phyloP scores from a whole-genome alignment of 2,113 vertebrate species.

The Aptenodytes forsteri region DNA sequence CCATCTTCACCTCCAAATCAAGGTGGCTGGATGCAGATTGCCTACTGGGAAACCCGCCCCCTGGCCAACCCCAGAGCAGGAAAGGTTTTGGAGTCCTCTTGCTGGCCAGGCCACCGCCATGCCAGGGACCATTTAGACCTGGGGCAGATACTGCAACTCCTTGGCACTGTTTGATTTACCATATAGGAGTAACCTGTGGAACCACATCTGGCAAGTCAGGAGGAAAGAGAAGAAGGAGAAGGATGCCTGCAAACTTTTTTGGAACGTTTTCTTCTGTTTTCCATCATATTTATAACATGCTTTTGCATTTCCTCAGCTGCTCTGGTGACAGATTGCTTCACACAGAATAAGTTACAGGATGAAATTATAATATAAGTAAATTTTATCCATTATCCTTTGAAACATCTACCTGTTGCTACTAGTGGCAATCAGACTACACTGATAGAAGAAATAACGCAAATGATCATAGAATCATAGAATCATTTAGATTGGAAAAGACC shows the following conservation, averaged over 20 bases:
- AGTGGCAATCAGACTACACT: neutral
- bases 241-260: neutral
- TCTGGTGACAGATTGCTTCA: neutral
- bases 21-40: neutral
- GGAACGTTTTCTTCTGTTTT: neutral
- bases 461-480: neutral
- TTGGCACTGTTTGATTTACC: neutral
- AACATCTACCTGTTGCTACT: neutral
- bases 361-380: neutral
- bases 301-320: neutral
- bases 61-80: neutral
- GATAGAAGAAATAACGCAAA: neutral
- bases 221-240: neutral
- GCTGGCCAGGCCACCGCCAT: neutral
- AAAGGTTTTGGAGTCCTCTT: neutral
- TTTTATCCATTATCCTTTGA: neutral
- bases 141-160: neutral
- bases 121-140: neutral
- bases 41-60: neutral
- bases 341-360: neutral
- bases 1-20: neutral
- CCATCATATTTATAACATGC: neutral
- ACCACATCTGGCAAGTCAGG: neutral
- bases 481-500: neutral
- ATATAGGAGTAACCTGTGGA: neutral